phyloP scores from a whole-genome alignment of 35 echinoderm and acorn worm genomes.

The Heliocidaris erythrogramma region DNA sequence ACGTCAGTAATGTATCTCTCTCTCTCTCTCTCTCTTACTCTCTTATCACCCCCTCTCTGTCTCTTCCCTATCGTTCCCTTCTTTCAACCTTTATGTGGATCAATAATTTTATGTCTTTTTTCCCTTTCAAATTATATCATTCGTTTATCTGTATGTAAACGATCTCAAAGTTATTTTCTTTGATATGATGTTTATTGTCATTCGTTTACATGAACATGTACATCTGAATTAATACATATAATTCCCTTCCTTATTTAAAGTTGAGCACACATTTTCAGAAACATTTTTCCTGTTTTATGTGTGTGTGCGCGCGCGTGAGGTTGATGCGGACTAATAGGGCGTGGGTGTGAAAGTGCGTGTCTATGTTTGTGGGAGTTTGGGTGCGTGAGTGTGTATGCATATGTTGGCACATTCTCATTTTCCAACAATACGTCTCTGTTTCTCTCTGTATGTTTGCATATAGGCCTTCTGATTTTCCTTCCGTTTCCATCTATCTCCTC shows the following conservation, averaged over 20 bases:
- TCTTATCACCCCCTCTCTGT: not conserved
- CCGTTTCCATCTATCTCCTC: not conserved
- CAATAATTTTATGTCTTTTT: not conserved
- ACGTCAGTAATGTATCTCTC: not conserved
- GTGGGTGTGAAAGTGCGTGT: not conserved
- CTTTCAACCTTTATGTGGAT: not conserved
- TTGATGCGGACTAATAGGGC: not conserved
- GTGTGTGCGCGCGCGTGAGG: not conserved
- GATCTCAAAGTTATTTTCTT: too few relatives aligned
- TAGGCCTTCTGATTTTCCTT: constrained; percentile 3
- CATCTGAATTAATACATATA: too few relatives aligned
- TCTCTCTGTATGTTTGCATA: constrained; percentile 9
- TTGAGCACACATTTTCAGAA: too few relatives aligned
- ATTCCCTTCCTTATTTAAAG: too few relatives aligned
- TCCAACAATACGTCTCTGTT: not conserved
- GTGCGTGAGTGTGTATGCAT: constrained; percentile 32
- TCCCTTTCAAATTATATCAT: too few relatives aligned
- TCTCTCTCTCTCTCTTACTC: not conserved
- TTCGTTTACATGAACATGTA: too few relatives aligned
- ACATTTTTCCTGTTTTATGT: not conserved
- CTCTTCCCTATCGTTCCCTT: not conserved
- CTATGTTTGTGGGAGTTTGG: not conserved
- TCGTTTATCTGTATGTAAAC: too few relatives aligned
- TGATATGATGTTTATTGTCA: too few relatives aligned
- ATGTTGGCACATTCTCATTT: not conserved